Evolutionary conservation across 2,888 invertebrate species (phyloP).

Genomic region (Chrysina gloriosa): DNA sequence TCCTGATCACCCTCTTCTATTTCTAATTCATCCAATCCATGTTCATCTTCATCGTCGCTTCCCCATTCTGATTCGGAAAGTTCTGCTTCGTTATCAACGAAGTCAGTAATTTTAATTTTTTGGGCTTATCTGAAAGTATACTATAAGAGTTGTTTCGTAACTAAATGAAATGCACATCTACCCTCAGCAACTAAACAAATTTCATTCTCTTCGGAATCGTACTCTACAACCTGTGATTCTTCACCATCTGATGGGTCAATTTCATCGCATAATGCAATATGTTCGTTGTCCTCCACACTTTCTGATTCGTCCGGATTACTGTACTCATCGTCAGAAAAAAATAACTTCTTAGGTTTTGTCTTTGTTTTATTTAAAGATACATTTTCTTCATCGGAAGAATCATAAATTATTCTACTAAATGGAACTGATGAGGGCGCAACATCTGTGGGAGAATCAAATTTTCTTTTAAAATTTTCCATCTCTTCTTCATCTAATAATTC

Average conservation of each 20-base stretch:
- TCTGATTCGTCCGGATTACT: conserved; percentile 57
- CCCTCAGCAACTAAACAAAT: conserved; percentile 61
- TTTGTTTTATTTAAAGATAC: conserved; percentile 49
- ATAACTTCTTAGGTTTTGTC: conserved; percentile 61
- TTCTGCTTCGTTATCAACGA: conserved; percentile 92
- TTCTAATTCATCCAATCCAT: conserved; percentile 82
- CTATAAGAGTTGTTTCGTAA: neutral
- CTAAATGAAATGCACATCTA: conserved; percentile 1
- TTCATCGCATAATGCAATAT: conserved; percentile 53
- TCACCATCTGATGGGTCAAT: conserved; percentile 61
- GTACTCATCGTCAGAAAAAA: conserved; percentile 66
- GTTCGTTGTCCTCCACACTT: conserved; percentile 55
- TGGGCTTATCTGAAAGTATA: conserved; percentile 27
- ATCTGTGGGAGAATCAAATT: conserved; percentile 53
- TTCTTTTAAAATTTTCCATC: conserved; percentile 57
- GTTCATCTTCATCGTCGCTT: conserved; percentile 89
- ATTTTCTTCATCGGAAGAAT: conserved; percentile 58
- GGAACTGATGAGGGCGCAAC: neutral
- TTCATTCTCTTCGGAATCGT: conserved; percentile 90
- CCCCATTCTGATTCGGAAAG: conserved; percentile 92
- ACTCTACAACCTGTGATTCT: conserved; percentile 69
- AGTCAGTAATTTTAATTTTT: conserved; percentile 70
- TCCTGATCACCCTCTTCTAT: conserved; percentile 88
- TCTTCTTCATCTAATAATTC: conserved; percentile 59
- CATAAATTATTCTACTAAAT: conserved; percentile 47